Percentiles rank a stretch among this genome's conserved stretches.
These are phyloP conservation scores for Drosophila insularis DNA, from an alignment of 1,140 invertebrate genomes.

Conservation along the genomic window DNA sequence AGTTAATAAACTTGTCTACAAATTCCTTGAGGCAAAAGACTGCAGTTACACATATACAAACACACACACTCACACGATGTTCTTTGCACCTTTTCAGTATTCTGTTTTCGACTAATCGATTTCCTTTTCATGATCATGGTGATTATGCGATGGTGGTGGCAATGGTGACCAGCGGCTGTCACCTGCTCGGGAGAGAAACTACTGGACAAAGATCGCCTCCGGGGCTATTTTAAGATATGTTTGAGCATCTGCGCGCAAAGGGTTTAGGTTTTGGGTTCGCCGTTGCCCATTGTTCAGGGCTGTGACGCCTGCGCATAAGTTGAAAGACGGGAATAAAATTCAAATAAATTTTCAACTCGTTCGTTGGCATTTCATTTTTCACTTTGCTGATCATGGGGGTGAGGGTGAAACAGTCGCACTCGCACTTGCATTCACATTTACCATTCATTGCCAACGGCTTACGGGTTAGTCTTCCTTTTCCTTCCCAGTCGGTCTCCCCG, in stretches of 20 bases:
- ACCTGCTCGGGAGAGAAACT: conserved; percentile 4
- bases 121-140: neutral
- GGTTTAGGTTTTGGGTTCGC: neutral
- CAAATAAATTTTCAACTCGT: conserved; percentile 80
- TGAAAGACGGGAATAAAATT: conserved; percentile 68
- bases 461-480: conserved; percentile 40
- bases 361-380: conserved; percentile 69
- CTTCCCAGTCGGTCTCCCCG: conserved; percentile 7
- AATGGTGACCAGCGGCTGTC: conserved; percentile 12
- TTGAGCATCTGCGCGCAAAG: conserved; percentile 16
- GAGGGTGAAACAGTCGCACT: conserved; percentile 47
- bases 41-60: neutral
- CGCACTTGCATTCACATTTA: conserved; percentile 28
- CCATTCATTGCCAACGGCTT: conserved; percentile 43
- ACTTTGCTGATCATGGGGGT: conserved; percentile 55
- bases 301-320: conserved; percentile 42
- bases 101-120: neutral
- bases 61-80: neutral
- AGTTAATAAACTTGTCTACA: conserved; percentile 10
- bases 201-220: conserved; percentile 1
- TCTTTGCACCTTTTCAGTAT: conserved; percentile 3
- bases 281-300: conserved; percentile 19
- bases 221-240: conserved; percentile 1
- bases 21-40: neutral
- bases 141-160: neutral